Base-by-base conservation (phyloP, 2,888 invertebrate genomes). In the Allygus modestus region DNA sequence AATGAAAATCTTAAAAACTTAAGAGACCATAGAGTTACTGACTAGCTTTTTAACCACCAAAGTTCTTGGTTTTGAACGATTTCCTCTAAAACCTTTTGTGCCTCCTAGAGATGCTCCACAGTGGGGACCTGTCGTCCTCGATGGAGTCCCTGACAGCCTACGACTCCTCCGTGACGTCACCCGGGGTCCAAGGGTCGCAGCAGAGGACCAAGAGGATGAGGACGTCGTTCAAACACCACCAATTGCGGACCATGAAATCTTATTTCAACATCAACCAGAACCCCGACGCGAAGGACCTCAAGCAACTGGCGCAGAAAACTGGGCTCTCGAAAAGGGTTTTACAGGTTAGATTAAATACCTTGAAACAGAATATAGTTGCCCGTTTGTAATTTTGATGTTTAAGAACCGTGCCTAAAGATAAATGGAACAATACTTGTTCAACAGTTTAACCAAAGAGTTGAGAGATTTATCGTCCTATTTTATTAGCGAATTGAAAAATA, bases 181-280 rank as follows among this genome's bases (percentile, higher is more conserved):
- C 87, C 75, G 86, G 86, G 54, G 69, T 86, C 51, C 82, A 82
- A 86, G 83, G 71, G 28, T 87, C 87, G 37, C 88, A 87, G 82
- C 88, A 88, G 84, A 91, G 97, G 85, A 97, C 97, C 85, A 99
- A 99, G 91, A 94, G 99, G 84, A 99, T 99, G 97, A 93, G 99
- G 84, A 99, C 99, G 79, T 99, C 98, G 88, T 99, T 99, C 92
- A 99, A 99, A 90, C 99, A 99, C 91, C 98, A 99, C 90, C 99
- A 99, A 91, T 93, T 99, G 86, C 92, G 99, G 86, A 98, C 99
- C 82, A 99, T 99, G 99, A 99, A 99, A 91, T 97, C 97, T 65
- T 99, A 99, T 91, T 99, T 99, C 91, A 96, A 97, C 81, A 96
- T 99, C 89, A 99, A 99, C 92, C 99, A 99, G 92, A 99, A 99